Percentiles rank a stretch among this genome's conserved stretches.
Evolutionary conservation across 2,888 invertebrate species (phyloP).

Genomic region (Drosophila rellima): DNA sequence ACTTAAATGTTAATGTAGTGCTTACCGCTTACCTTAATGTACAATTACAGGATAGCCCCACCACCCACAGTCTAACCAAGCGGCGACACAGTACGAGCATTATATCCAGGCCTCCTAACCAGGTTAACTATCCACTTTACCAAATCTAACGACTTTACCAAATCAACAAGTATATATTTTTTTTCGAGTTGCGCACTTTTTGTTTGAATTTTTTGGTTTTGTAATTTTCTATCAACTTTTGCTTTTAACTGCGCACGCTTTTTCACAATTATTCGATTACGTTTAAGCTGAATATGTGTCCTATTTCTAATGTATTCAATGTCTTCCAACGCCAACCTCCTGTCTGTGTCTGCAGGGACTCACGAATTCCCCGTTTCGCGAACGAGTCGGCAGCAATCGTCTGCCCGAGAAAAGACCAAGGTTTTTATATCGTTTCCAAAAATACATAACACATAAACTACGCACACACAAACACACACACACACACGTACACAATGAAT

Average conservation of each 20-base stretch:
- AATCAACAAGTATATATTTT: conserved; percentile 3
- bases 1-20: conserved; percentile 45
- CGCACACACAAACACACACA: conserved; percentile 29
- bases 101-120: conserved; percentile 86
- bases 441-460: conserved; percentile 23
- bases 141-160: conserved; percentile 33
- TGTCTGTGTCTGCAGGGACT: conserved; percentile 85
- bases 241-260: conserved; percentile 41
- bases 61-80: conserved; percentile 89
- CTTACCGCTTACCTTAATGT: conserved; percentile 70
- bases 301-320: conserved; percentile 47
- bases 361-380: conserved; percentile 94
- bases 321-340: conserved; percentile 42
- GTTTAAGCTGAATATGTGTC: conserved; percentile 10
- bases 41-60: conserved; percentile 87
- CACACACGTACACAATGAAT: conserved; percentile 34
- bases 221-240: conserved; percentile 10
- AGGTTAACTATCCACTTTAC: conserved; percentile 82
- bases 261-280: conserved; percentile 16
- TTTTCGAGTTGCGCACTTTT: conserved; percentile 33
- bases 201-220: conserved; percentile 21
- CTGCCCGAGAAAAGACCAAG: conserved; percentile 94
- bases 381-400: conserved; percentile 95
- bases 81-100: conserved; percentile 90
- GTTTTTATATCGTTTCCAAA: conserved; percentile 86